Evolutionary conservation across 1,140 invertebrate species (phyloP).

Genomic region (Drosophila navojoa): DNA sequence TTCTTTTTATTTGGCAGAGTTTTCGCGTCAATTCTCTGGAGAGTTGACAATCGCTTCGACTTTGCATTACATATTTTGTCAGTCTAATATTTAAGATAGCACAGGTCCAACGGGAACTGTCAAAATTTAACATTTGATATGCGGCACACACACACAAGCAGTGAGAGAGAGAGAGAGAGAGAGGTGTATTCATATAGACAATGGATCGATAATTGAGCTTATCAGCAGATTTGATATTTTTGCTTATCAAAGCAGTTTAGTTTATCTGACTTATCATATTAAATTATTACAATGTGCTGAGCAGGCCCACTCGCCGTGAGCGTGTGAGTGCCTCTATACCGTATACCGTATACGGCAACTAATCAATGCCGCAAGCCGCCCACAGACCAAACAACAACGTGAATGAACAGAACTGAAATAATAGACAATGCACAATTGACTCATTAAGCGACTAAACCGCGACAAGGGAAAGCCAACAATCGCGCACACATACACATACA

Average conservation of each 20-base stretch:
- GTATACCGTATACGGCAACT: constrained; percentile 39
- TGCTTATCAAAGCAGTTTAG: constrained; percentile 72
- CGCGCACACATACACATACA: constrained; percentile 10
- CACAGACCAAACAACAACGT: constrained; percentile 12
- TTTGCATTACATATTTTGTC: constrained; percentile 35
- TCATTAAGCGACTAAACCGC: constrained; percentile 79
- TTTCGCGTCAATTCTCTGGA: constrained; percentile 28
- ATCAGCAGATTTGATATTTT: constrained; percentile 68
- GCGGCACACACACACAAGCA: neutral
- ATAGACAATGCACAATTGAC: constrained; percentile 68
- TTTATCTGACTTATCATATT: constrained; percentile 68
- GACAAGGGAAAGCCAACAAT: constrained; percentile 57
- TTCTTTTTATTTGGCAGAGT: neutral
- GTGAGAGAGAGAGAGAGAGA: neutral
- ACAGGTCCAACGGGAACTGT: constrained; percentile 42
- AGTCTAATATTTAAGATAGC: constrained; percentile 32
- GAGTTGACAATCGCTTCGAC: constrained; percentile 45
- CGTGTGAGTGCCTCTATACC: constrained; percentile 8
- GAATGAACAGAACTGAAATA: constrained; percentile 18
- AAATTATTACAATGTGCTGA: constrained; percentile 73
- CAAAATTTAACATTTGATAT: constrained; percentile 37
- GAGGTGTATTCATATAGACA: neutral
- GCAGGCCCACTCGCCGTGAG: constrained; percentile 5
- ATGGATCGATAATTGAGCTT: constrained; percentile 76
- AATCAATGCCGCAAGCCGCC: constrained; percentile 65